Evolutionary conservation across 2,797 vertebrate genomes (phyloP), one percentile per base, ranked within the genome.

Genomic region (Chromis chromis): DNA sequence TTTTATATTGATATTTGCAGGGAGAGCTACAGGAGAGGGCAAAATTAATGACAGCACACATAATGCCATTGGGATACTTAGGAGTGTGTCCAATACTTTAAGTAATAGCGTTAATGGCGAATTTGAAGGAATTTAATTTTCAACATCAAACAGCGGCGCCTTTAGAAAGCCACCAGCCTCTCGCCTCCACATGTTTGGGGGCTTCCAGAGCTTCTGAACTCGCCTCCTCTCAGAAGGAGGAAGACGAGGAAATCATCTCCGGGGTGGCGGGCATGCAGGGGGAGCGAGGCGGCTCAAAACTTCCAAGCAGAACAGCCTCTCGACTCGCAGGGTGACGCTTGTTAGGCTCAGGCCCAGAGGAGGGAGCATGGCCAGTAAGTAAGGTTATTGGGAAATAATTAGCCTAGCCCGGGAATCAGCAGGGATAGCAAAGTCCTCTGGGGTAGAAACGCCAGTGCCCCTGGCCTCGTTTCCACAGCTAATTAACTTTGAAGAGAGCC

Each of bases 71-170:
- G 89, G 88, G 83, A 90, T 91, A 94, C 91, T 94, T 91, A 72
- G 82, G 88, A 93, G 92, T 94, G 94, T 95, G 93, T 94, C 94
- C 95, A 95, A 95, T 94, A 94, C 94, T 95, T 93, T 93, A 94
- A 94, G 93, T 92, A 94, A 94, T 89, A 92, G 89, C 92, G 90
- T 94, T 95, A 95, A 94, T 94, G 92, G 93, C 88, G 92, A 92
- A 94, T 94, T 94, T 94, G 87, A 93, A 94, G 92, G 93, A 94
- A 93, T 94, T 93, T 94, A 90, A 95, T 95, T 95, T 94, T 67
- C 64, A 49, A 95, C 95, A 94, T 95, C 94, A 95, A 95, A 95
- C 95, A 88, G 83, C 76, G 12, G 86, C 58, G 79, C 81, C 83
- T 90, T 86, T 80, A 69, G 88, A 94, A 90, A 88, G 80, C 86